Percentiles rank a stretch among this genome's conserved stretches.
phyloP scores from a whole-genome alignment of 2,797 vertebrate species.

The Naso thynnoides region DNA sequence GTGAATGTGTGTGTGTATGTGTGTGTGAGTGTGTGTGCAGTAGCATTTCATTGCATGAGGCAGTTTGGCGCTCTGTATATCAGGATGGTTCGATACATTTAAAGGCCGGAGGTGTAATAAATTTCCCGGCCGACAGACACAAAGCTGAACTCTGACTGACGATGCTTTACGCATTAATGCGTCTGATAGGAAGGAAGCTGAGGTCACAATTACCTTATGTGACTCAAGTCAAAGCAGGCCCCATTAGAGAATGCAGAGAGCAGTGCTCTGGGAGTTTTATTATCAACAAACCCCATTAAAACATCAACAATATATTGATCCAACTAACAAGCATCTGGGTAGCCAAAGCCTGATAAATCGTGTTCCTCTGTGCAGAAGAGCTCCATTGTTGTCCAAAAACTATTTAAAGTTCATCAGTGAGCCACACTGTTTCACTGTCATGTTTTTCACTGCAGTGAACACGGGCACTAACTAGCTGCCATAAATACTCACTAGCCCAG shows the following conservation, averaged over 20 bases:
- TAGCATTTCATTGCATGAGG: slow-evolving; percentile 29
- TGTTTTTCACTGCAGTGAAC: neutral
- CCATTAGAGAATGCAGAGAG: slow-evolving; percentile 5
- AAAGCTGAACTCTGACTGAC: slow-evolving; percentile 62
- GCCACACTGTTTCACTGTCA: neutral
- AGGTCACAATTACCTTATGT: slow-evolving; percentile 22
- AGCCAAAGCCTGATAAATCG: neutral
- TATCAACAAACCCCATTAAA: slow-evolving; percentile 4
- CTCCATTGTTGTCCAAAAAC: slow-evolving; percentile 8
- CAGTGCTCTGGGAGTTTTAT: neutral
- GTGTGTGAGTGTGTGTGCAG: slow-evolving; percentile 11
- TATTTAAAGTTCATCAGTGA: neutral
- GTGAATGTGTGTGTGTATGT: slow-evolving; percentile 3
- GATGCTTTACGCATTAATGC: slow-evolving; percentile 50
- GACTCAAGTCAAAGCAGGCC: slow-evolving; percentile 30
- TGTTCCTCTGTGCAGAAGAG: neutral
- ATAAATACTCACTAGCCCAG: neutral
- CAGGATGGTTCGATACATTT: slow-evolving; percentile 64
- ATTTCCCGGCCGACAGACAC: slow-evolving; percentile 48
- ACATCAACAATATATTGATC: neutral
- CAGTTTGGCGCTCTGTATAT: slow-evolving; percentile 52
- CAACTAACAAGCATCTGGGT: neutral
- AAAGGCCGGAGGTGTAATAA: slow-evolving; percentile 61
- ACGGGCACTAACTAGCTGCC: neutral
- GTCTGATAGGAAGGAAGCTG: slow-evolving; percentile 24